Base-by-base conservation (phyloP, 2,888 invertebrate genomes). In the Pandemis heparana region DNA sequence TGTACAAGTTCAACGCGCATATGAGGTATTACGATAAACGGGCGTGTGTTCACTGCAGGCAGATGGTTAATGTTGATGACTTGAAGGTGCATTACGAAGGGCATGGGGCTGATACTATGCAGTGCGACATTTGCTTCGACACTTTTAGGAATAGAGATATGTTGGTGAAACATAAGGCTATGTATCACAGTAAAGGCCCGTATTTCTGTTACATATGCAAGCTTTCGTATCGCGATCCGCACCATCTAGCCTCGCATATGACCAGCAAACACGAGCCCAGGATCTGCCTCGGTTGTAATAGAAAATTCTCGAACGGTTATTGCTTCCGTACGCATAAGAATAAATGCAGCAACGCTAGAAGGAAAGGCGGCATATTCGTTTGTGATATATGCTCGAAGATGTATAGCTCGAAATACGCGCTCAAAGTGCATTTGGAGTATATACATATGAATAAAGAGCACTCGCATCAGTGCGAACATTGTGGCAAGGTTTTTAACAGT, bases 381-480 rank as follows among this genome's bases (percentile, higher is more conserved):
- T 90, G 90, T 64, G 88, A 90, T 48, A 84, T 87, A 56, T 90
- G 90, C 48, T 74, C 77, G 0, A 85, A 81, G 4, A 77, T 77
- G 32, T 90, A 83, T 62, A 70, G 39, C 0, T 70, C 41, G 0
- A 89, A 85, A 74, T 74, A 75, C 1, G 74, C 76, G 0, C 43
- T 90, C 0, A 81, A 76, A 59, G 41, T 73, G 0, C 89, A 88
- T 76, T 89, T 89, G 60, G 77, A 77, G 5, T 56, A 77, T 0
- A 74, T 64, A 0, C 90, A 90, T 69, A 70, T 80, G 0, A 68
- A 76, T 3, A 81, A 80, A 0, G 66, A 75, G 46, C 23, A 70
- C 2, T 80, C 79, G 5, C 85, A 73, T 23, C 73, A 87, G 23
- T 90, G 90, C 38, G 84, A 88, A 0, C 74, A 77, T 2, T 90